Evolutionary conservation across 2,888 invertebrate species (phyloP).

Genomic region (Thalpophila matura): DNA sequence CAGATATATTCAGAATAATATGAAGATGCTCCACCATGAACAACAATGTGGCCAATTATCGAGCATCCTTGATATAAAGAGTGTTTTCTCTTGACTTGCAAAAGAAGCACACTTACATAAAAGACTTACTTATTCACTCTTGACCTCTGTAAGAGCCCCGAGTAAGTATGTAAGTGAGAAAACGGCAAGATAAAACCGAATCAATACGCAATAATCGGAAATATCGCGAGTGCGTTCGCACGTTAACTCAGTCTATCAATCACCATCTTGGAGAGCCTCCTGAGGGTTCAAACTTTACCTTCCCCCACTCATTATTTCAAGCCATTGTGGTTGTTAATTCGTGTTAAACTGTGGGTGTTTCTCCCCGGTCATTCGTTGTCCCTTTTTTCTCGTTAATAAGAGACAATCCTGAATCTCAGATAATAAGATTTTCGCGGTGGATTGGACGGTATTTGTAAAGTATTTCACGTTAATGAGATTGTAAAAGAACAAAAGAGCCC

Average conservation of each 20-base stretch:
- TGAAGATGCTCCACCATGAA: constrained; percentile 2
- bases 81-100: constrained; percentile 47
- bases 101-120: constrained; percentile 42
- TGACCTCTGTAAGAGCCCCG: constrained; percentile 41
- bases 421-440: constrained; percentile 77
- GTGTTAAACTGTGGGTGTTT: constrained; percentile 57
- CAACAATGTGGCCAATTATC: constrained; percentile 48
- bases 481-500: constrained; percentile 82
- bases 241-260: constrained; percentile 61
- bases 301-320: constrained; percentile 60
- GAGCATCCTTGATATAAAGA: constrained; percentile 33
- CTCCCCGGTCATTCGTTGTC: constrained; percentile 64
- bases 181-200: constrained; percentile 49
- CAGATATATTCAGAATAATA: constrained; percentile 15
- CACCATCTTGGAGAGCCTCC: constrained; percentile 48
- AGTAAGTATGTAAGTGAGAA: constrained; percentile 51
- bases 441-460: constrained; percentile 76
- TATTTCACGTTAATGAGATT: constrained; percentile 82
- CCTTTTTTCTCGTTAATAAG: constrained; percentile 71
- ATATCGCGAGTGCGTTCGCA: constrained; percentile 54
- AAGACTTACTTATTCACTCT: constrained; percentile 51
- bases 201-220: constrained; percentile 60
- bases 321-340: constrained; percentile 63
- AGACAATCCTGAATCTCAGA: constrained; percentile 69
- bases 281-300: constrained; percentile 45